phyloP scores from a whole-genome alignment of 2,797 vertebrate species.

The Cebuella pygmaea region DNA sequence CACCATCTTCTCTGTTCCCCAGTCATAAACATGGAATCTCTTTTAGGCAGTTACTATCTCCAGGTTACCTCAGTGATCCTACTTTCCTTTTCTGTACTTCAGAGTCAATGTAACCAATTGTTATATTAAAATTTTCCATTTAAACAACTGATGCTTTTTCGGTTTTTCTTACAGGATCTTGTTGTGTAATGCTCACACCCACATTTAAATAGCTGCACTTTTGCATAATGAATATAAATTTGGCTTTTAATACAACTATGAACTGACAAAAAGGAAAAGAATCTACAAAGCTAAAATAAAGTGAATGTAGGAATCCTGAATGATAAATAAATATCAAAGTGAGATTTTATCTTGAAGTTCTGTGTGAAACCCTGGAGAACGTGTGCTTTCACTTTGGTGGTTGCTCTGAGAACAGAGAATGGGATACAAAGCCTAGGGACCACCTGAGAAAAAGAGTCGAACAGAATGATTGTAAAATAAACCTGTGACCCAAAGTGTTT shows the following conservation, averaged over 20 bases:
- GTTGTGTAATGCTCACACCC: not conserved
- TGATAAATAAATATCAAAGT: not conserved
- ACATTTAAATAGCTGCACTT: not conserved
- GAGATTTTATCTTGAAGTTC: not conserved
- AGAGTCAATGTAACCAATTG: not conserved
- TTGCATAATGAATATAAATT: not conserved
- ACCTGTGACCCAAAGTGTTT: not conserved
- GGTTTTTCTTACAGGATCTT: not conserved
- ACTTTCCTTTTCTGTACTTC: not conserved
- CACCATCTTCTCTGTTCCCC: not conserved
- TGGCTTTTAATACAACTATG: not conserved
- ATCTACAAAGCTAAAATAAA: not conserved
- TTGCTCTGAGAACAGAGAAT: not conserved
- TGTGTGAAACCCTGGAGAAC: not conserved
- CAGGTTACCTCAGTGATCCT: not conserved
- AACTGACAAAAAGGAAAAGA: not conserved
- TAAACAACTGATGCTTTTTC: not conserved
- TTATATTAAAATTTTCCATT: not conserved
- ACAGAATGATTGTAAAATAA: not conserved
- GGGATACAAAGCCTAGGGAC: not conserved
- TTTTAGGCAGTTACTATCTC: not conserved
- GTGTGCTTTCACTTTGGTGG: not conserved
- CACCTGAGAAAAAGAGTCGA: not conserved
- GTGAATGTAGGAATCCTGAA: not conserved
- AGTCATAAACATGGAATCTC: accelerated